Conservation (phyloP, 2,888 invertebrate genomes). For the Eurytoma adleriae region DNA sequence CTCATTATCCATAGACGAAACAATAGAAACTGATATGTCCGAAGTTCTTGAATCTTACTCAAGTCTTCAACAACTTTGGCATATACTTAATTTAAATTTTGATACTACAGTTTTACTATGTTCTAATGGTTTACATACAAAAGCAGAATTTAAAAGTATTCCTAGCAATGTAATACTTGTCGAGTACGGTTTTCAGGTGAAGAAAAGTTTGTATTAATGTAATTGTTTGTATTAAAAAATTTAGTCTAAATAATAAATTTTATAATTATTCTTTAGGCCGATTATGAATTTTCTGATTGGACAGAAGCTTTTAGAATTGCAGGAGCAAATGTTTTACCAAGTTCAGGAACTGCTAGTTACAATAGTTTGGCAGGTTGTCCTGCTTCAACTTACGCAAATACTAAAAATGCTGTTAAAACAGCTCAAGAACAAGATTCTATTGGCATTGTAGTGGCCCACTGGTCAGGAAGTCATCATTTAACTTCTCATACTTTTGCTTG, state of each 20-base stretch:
- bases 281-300: slow-evolving; percentile 78
- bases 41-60: slow-evolving; percentile 73
- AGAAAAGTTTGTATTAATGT: neutral
- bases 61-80: slow-evolving; percentile 76
- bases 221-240: neutral
- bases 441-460: slow-evolving; percentile 79
- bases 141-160: slow-evolving; percentile 74
- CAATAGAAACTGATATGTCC: slow-evolving; percentile 74
- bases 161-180: slow-evolving; percentile 79
- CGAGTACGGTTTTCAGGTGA: slow-evolving; percentile 80
- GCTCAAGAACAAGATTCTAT: slow-evolving; percentile 77
- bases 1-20: slow-evolving; percentile 71
- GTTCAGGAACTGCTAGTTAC: slow-evolving; percentile 81
- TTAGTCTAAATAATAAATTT: slow-evolving; percentile 11
- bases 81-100: slow-evolving; percentile 74
- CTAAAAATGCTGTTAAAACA: slow-evolving; percentile 78
- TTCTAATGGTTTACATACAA: slow-evolving; percentile 76
- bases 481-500: slow-evolving; percentile 80
- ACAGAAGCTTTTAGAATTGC: slow-evolving; percentile 76
- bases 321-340: slow-evolving; percentile 77
- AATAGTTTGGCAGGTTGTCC: slow-evolving; percentile 81
- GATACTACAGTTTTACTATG: slow-evolving; percentile 76
- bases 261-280: slow-evolving; percentile 72
- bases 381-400: slow-evolving; percentile 79
- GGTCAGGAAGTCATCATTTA: slow-evolving; percentile 80